Base-by-base conservation (phyloP, 30 jellyfish, hydroid and myxozoan genomes). In the Aurelia coerulea region DNA sequence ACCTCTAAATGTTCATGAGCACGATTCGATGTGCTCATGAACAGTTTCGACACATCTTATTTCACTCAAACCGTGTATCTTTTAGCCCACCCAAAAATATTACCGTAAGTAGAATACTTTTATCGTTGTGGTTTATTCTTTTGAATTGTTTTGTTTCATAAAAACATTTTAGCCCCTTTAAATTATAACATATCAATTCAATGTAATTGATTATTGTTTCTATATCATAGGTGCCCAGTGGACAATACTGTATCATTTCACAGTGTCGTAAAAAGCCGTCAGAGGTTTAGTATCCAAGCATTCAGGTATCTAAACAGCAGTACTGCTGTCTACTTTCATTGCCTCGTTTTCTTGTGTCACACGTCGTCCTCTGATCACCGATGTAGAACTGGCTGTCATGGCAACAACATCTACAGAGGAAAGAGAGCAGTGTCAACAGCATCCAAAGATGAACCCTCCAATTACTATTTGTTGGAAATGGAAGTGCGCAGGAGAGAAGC, bases 321-420 rank as follows among this genome's bases (percentile, higher is more conserved):
- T 15, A 80, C 83, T 12, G 32, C 90, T 12, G 90, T 50, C 17
- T 74, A 19, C 80, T 10, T 85, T 53, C 90, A 80, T 56, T 80
- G 90, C 90, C 80, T 64, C 62, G 80, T 80, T 14, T 80, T 85
- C 85, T 83, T 85, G 46, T 85, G 94, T 41, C 88, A 85, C 68
- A 41, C 32, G 73, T 53, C 88, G 1, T 85, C 94, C 17, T 56
- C 82, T 1, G 75, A 72, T 65, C 39, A 39, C 18, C 68, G 81
- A 29, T 85, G 94, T 73, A 75, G 69, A 29, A 15, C 33, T 8
- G 75, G 82, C 49, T 85, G 94, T 42, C 58, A 76, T 18, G 94
- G 94, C 14, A 73, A 65, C 82, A 73, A 85, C 69, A 49, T 64
- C 65, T 59, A 65, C 31, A 62, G 81, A 13, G 74, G 50, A 59